Evolutionary conservation across 1,140 invertebrate species (phyloP).

Genomic region (Hesperophylax magnus): DNA sequence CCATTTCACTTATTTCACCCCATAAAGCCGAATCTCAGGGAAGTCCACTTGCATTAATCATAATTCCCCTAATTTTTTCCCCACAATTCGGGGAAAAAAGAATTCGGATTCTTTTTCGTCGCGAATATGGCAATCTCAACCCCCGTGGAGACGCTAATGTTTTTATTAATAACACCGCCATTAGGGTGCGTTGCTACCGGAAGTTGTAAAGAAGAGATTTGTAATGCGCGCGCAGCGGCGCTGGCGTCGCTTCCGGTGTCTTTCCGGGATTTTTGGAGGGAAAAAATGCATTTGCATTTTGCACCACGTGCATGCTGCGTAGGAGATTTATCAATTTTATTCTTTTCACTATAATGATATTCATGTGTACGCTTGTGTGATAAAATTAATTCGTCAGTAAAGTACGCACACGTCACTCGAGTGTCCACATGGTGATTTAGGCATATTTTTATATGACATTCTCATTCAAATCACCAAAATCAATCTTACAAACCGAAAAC

Average conservation of each 20-base stretch:
- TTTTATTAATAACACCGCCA: conserved; percentile 53
- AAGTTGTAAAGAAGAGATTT: conserved; percentile 58
- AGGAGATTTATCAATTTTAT: conserved; percentile 1
- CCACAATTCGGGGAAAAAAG: neutral
- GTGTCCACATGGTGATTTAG: too few species aligned
- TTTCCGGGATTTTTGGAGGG: conserved; percentile 19
- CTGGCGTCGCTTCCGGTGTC: conserved; percentile 39
- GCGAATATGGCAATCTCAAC: conserved; percentile 11
- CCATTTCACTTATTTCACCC: conserved; percentile 45
- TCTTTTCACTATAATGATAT: too few species aligned
- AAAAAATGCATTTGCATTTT: conserved; percentile 37
- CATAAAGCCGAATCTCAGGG: conserved; percentile 10
- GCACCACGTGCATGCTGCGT: too few species aligned
- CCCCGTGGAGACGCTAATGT: conserved; percentile 41
- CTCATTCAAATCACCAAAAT: too few species aligned
- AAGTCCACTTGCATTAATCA: conserved; percentile 37
- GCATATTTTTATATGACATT: too few species aligned
- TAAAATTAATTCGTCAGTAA: too few species aligned
- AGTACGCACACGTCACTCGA: too few species aligned
- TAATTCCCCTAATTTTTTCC: conserved; percentile 35
- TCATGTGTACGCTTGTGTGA: too few species aligned
- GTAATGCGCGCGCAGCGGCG: conserved; percentile 50
- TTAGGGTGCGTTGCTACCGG: conserved; percentile 47
- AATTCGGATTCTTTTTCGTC: neutral
- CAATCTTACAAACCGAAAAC: too few species aligned